Conservation (phyloP, 1,140 invertebrate genomes). For the Battus philenor region DNA sequence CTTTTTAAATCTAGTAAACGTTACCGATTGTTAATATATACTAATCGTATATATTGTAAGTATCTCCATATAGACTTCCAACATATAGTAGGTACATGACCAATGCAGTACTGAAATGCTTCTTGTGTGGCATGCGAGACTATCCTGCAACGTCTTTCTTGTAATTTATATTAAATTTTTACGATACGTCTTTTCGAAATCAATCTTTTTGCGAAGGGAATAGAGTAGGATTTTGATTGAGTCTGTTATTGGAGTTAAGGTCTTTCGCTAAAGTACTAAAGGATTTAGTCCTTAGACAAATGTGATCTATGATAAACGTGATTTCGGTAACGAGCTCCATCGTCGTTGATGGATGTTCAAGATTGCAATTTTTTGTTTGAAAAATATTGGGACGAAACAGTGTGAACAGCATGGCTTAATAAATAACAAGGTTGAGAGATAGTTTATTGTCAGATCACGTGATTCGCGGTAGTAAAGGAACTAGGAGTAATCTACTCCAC, state of each 20-base stretch:
- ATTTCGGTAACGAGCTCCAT: constrained; percentile 63
- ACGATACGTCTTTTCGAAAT: constrained; percentile 19
- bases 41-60: too few relatives aligned
- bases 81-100: too few relatives aligned
- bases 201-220: constrained; percentile 4
- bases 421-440: constrained; percentile 69
- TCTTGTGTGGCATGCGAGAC: constrained; percentile 66
- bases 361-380: constrained; percentile 57
- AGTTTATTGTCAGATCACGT: constrained; percentile 70
- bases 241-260: constrained; percentile 13
- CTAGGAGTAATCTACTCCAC: constrained; percentile 58
- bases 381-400: constrained; percentile 53
- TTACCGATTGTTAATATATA: too few relatives aligned
- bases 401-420: constrained; percentile 48
- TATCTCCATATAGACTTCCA: too few relatives aligned
- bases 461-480: constrained; percentile 63
- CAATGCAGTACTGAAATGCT: constrained; percentile 55
- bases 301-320: constrained; percentile 71
- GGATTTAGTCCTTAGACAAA: constrained; percentile 64
- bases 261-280: constrained; percentile 17
- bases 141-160: constrained; percentile 35
- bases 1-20: too few relatives aligned
- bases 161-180: constrained; percentile 20
- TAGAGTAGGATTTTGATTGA: constrained; percentile 20
- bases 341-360: constrained; percentile 54